These are phyloP conservation scores for Platanista minor DNA, from an alignment of 2,113 vertebrate genomes.

Conservation along the genomic window DNA sequence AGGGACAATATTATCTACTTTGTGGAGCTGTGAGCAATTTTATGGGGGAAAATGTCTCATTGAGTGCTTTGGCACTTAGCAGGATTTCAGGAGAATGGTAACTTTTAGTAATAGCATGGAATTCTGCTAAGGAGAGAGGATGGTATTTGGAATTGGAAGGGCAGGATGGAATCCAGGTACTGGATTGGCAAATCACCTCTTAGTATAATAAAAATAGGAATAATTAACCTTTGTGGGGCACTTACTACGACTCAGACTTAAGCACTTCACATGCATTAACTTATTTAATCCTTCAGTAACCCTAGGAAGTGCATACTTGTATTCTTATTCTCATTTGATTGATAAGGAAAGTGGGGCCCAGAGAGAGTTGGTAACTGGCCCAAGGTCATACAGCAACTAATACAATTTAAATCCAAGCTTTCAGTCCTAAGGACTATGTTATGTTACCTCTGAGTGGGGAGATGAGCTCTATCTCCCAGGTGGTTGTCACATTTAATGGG, in stretches of 20 bases:
- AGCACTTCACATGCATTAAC: background rate
- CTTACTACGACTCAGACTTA: background rate
- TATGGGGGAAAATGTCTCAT: background rate
- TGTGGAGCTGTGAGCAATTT: background rate
- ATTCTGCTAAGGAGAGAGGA: background rate
- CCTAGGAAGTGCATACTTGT: background rate
- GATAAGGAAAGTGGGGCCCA: background rate
- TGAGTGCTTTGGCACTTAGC: background rate
- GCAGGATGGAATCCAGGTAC: background rate
- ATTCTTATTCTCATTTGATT: background rate
- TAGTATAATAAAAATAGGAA: background rate
- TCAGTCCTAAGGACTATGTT: background rate
- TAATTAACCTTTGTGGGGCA: background rate
- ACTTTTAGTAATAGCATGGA: background rate
- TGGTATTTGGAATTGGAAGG: slow-evolving; percentile 17
- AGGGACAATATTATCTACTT: background rate
- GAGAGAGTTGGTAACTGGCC: background rate
- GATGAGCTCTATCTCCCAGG: background rate
- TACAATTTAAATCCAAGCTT: background rate
- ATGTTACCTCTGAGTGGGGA: background rate
- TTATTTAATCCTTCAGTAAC: slow-evolving; percentile 5
- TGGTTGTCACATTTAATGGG: background rate
- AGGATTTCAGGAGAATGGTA: background rate
- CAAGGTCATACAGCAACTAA: background rate
- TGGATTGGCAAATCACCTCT: background rate